Evolutionary conservation across 2,888 invertebrate species (phyloP).

Genomic region (Kuschelorhynchus macadamiae): DNA sequence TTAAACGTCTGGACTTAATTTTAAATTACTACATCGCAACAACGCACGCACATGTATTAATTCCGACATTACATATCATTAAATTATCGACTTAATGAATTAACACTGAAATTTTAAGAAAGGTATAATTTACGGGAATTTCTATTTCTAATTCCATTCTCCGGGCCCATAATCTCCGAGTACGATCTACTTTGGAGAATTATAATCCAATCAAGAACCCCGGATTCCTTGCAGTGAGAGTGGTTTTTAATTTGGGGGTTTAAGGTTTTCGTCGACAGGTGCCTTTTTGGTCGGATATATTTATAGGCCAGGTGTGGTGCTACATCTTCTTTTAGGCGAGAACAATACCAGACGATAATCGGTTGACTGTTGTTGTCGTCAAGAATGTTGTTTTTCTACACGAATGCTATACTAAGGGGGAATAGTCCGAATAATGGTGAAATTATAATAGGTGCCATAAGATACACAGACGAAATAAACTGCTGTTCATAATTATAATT

Average conservation of each 20-base stretch:
- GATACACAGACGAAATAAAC: too few species aligned
- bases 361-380: too few species aligned
- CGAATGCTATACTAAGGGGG: too few species aligned
- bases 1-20: slow-evolving; percentile 14
- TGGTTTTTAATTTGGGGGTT: slow-evolving; percentile 35
- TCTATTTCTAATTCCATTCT: slow-evolving; percentile 9
- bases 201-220: slow-evolving; percentile 41
- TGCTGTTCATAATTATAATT: too few species aligned
- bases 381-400: too few species aligned
- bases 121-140: slow-evolving; percentile 25
- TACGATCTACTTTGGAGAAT: slow-evolving; percentile 26
- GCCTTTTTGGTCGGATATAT: slow-evolving; percentile 9
- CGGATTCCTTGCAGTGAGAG: slow-evolving; percentile 29
- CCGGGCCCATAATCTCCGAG: slow-evolving; percentile 28
- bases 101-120: slow-evolving; percentile 22
- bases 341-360: slow-evolving; percentile 9
- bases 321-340: slow-evolving; percentile 10
- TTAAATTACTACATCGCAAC: slow-evolving; percentile 10
- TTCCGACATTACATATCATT: slow-evolving; percentile 27
- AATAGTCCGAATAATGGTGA: too few species aligned
- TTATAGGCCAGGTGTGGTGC: slow-evolving; percentile 24
- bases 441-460: too few species aligned
- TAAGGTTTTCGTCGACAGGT: slow-evolving; percentile 34
- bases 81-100: slow-evolving; percentile 33
- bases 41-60: slow-evolving; percentile 28